phyloP scores from a whole-genome alignment of 1,140 invertebrate genomes.

The Drosophila ohnishii region DNA sequence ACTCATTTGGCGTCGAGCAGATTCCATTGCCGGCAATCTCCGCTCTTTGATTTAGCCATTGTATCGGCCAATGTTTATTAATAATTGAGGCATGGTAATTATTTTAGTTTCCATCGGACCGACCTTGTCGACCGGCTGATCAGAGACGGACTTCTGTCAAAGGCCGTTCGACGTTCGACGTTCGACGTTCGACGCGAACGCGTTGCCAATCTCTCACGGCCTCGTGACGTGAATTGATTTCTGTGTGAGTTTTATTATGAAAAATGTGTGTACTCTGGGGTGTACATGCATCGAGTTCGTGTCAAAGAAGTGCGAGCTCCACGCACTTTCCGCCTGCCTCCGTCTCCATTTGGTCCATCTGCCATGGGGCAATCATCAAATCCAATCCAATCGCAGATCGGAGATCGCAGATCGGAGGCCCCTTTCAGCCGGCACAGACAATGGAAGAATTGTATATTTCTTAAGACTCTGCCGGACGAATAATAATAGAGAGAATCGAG shows the following conservation, averaged over 20 bases:
- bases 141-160: conserved; percentile 35
- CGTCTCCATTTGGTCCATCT: background rate
- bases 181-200: conserved; percentile 25
- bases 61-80: conserved; percentile 42
- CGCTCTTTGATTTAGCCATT: conserved; percentile 28
- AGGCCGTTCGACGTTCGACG: conserved; percentile 42
- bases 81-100: conserved; percentile 65
- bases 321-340: conserved; percentile 3
- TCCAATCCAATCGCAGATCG: conserved; percentile 7
- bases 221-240: conserved; percentile 20
- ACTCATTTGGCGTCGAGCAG: conserved; percentile 10
- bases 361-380: conserved; percentile 13
- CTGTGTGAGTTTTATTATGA: background rate
- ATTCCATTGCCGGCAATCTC: conserved; percentile 12
- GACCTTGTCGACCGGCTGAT: conserved; percentile 50
- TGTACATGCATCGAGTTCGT: conserved; percentile 3
- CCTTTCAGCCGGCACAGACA: conserved; percentile 1
- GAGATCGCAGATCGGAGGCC: background rate
- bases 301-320: conserved; percentile 18
- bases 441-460: conserved; percentile 10
- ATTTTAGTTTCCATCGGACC: conserved; percentile 45
- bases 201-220: conserved; percentile 17
- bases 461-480: background rate
- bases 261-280: background rate
- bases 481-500: conserved; percentile 13